Conservation (phyloP, 1,140 invertebrate genomes). For the Cardiocondyla obscurior region DNA sequence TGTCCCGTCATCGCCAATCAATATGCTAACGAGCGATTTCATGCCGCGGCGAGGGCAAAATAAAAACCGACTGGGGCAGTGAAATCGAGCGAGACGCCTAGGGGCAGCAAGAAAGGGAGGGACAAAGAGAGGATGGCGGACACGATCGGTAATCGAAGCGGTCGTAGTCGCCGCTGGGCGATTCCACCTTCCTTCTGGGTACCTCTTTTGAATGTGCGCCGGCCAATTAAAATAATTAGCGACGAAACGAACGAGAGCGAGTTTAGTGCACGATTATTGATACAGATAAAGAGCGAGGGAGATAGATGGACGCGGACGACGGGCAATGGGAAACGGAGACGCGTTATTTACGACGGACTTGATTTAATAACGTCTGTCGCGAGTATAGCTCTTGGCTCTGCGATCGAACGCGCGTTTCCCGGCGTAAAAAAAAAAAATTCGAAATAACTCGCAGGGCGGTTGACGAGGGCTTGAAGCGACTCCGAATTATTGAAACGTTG, state of each 20-base stretch:
- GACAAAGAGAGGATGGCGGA: conserved; percentile 11
- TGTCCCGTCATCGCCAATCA: conserved; percentile 82
- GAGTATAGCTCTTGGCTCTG: conserved; percentile 16
- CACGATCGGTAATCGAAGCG: conserved; percentile 66
- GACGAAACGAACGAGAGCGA: conserved; percentile 71
- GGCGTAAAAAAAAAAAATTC: conserved; percentile 29
- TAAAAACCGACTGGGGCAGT: conserved; percentile 10
- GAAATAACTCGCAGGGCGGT: conserved; percentile 11
- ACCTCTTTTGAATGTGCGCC: conserved; percentile 74
- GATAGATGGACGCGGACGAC: conserved; percentile 37
- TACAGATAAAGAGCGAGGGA: conserved; percentile 62
- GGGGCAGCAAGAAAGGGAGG: not conserved
- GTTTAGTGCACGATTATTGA: conserved; percentile 68
- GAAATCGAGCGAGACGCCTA: conserved; percentile 31
- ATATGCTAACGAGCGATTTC: conserved; percentile 82
- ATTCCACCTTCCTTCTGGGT: conserved; percentile 56
- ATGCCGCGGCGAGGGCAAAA: conserved; percentile 43
- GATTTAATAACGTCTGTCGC: conserved; percentile 64
- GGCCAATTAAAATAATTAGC: conserved; percentile 77
- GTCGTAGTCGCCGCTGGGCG: conserved; percentile 57
- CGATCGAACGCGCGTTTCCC: not conserved
- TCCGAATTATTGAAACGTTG: conserved; percentile 35
- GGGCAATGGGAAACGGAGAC: conserved; percentile 22
- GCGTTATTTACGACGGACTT: conserved; percentile 58
- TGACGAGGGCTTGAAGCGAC: conserved; percentile 22